phyloP scores from a whole-genome alignment of 2,113 vertebrate genomes.

The Calonectris borealis region DNA sequence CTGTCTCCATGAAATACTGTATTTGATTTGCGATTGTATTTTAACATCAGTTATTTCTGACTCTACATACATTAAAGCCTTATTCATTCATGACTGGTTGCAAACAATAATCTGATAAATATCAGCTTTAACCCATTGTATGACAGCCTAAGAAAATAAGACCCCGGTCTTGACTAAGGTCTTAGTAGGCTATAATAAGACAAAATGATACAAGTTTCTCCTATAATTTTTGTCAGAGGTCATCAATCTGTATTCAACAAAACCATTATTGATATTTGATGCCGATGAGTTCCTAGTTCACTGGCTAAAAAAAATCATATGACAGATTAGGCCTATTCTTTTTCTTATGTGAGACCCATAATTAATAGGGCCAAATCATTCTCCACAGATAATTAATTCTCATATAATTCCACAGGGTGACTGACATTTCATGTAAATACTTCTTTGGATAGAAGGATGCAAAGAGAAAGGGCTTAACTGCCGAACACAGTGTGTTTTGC shows the following conservation, averaged over 20 bases:
- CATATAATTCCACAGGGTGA: conserved; percentile 38
- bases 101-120: conserved; percentile 65
- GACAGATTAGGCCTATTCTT: conserved; percentile 49
- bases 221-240: conserved; percentile 64
- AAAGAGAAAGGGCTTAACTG: conserved; percentile 8
- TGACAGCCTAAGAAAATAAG: conserved; percentile 51
- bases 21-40: conserved; percentile 40
- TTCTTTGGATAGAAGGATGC: not conserved
- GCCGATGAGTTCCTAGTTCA: conserved; percentile 28
- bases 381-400: conserved; percentile 55
- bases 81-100: conserved; percentile 64
- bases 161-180: conserved; percentile 9
- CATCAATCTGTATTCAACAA: conserved; percentile 60
- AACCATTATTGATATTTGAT: conserved; percentile 58
- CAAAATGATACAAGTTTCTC: conserved; percentile 59
- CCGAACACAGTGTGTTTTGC: not conserved
- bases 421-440: conserved; percentile 51
- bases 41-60: conserved; percentile 60
- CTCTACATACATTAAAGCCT: conserved; percentile 48
- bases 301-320: not conserved
- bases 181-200: conserved; percentile 53
- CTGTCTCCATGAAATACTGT: conserved; percentile 46
- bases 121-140: conserved; percentile 59
- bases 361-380: conserved; percentile 60
- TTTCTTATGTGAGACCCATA: conserved; percentile 36